Base-by-base conservation (phyloP, 1,140 invertebrate species). In the Rhyzopertha dominica region DNA sequence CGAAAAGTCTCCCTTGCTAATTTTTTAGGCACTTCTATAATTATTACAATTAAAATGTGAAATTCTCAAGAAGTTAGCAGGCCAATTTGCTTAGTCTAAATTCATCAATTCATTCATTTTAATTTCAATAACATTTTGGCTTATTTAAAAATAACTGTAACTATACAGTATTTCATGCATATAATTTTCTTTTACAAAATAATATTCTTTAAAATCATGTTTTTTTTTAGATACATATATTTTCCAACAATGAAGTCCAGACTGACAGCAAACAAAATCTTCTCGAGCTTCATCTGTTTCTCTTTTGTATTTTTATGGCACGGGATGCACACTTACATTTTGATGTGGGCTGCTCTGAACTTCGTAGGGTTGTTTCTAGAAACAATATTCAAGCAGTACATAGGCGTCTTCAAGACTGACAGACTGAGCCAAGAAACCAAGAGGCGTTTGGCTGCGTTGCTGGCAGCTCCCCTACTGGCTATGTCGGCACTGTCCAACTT, bases 281-380 rank as follows among this genome's bases (percentile, higher is more conserved):
- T 82, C 16, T 84, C 85, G 10, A 90, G 87, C 12, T 76, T 87
- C 12, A 50, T 81, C 1, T 90, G 86, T 50, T 96, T 95, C 65
- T 54, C 70, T 12, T 95, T 94, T 69, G 82, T 96, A 1, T 91
- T 83, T 59, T 60, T 90, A 26, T 97, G 92, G 93, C 93, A 97
- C 67, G 91, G 90, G 10, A 77, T 82, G 13, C 76, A 81, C 31
- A 71, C 71, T 17, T 80, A 82, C 54, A 83, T 95, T 49, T 77
- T 94, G 45, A 72, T 90, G 46, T 97, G 93, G 92, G 78, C 85
- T 4, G 43, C 80, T 5, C 65, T 92, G 1, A 95, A 95, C 68
- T 93, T 83, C 59, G 53, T 83, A 9, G 88, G 87, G 25, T 70
- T 93, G 17, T 69, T 75, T 4, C 64, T 88, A 14, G 90, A 94